A percentile compares a stretch with the other conserved stretches of the same genome.
Evolutionary conservation across 2,113 vertebrate genomes (phyloP).

Genomic region (Trogon surrucura): DNA sequence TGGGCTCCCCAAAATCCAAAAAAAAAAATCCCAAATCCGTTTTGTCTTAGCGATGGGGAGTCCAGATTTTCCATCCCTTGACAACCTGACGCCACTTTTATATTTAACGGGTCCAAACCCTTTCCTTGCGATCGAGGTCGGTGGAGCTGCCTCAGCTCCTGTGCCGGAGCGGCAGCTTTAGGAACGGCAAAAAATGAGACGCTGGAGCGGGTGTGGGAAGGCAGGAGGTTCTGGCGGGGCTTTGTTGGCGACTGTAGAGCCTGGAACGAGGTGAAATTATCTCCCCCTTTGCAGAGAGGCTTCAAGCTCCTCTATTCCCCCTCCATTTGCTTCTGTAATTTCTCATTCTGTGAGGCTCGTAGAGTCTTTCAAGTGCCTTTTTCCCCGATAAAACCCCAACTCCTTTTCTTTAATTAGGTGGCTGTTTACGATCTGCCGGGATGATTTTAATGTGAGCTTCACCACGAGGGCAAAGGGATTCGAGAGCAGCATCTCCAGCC

Average conservation of each 20-base stretch:
- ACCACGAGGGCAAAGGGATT: neutral
- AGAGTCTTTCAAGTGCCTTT: neutral
- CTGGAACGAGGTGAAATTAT: neutral
- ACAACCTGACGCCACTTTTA: accelerated
- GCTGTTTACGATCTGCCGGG: neutral
- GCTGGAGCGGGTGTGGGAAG: neutral
- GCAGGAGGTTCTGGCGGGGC: neutral
- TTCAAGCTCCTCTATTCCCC: neutral
- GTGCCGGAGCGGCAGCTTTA: neutral
- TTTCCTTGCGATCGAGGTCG: neutral
- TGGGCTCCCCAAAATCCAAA: neutral
- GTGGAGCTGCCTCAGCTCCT: neutral
- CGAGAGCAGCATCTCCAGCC: neutral
- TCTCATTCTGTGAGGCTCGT: neutral
- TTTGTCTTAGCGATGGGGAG: neutral
- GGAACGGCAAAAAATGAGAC: neutral
- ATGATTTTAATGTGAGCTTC: neutral
- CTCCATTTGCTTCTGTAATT: neutral
- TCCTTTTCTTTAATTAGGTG: neutral
- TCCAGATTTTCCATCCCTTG: neutral
- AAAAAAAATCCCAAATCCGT: too few species aligned
- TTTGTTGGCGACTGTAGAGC: neutral
- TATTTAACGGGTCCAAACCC: neutral
- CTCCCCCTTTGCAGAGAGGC: neutral
- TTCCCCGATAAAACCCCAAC: neutral